phyloP scores from a whole-genome alignment of 2,888 invertebrate species.

The Tetragonula carbonaria region DNA sequence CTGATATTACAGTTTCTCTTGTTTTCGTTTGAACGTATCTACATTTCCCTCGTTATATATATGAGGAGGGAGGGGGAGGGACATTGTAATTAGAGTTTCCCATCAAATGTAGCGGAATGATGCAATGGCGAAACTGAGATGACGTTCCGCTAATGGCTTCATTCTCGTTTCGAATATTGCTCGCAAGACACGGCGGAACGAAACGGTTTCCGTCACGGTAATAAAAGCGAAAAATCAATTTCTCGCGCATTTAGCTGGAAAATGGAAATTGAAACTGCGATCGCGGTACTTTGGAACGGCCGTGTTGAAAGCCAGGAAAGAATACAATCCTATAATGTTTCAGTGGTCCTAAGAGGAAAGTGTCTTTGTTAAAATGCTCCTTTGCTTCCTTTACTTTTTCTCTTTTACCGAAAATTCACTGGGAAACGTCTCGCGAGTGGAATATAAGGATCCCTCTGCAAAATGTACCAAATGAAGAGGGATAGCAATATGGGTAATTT shows the following conservation, averaged over 20 bases:
- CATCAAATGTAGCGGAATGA: constrained; percentile 11
- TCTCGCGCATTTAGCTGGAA: neutral
- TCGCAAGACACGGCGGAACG: neutral
- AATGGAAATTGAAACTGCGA: neutral
- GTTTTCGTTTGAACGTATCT: constrained; percentile 22
- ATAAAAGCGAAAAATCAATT: constrained; percentile 14
- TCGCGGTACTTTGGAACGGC: neutral
- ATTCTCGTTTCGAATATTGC: constrained; percentile 18
- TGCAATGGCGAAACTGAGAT: constrained; percentile 11
- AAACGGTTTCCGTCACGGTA: neutral
- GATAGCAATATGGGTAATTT: too few relatives aligned
- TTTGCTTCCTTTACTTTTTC: neutral
- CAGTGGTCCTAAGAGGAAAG: neutral
- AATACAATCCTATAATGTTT: neutral
- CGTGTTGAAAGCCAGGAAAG: neutral
- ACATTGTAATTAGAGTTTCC: constrained; percentile 36
- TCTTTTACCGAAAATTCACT: neutral
- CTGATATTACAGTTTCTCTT: constrained; percentile 36
- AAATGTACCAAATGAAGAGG: too few relatives aligned
- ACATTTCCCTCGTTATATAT: constrained; percentile 16
- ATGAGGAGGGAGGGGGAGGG: neutral
- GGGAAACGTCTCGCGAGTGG: neutral
- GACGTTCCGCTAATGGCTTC: constrained; percentile 18
- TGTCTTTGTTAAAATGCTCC: neutral
- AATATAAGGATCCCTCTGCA: too few relatives aligned